These are phyloP conservation scores for Coluber constrictor DNA, from an alignment of 2,797 vertebrate species.

Conservation along the genomic window DNA sequence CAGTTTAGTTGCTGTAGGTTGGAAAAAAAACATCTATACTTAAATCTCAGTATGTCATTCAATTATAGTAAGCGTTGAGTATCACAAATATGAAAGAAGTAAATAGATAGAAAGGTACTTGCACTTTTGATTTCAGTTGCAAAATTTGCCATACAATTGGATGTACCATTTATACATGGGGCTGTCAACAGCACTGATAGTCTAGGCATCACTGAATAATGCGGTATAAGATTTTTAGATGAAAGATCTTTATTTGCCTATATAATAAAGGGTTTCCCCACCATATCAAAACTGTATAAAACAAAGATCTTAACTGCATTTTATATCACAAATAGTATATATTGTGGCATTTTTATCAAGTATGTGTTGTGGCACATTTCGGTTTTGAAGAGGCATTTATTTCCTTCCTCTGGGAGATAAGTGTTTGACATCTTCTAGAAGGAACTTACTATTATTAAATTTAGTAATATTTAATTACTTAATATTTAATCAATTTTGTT, in stretches of 20 bases:
- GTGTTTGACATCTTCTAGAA: background rate
- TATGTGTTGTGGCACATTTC: background rate
- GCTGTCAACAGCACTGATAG: background rate
- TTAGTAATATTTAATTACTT: too few relatives aligned
- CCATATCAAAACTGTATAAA: background rate
- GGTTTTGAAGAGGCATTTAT: background rate
- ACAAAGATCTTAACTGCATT: background rate
- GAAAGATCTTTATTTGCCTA: slow-evolving; percentile 9
- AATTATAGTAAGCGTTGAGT: background rate
- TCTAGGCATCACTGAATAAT: background rate
- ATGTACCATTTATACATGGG: background rate
- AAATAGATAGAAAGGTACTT: background rate
- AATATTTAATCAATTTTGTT: too few relatives aligned
- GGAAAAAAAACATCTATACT: background rate
- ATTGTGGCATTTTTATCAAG: background rate
- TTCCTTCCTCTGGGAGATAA: background rate
- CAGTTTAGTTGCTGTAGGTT: background rate
- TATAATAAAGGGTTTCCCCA: background rate
- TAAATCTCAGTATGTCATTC: background rate
- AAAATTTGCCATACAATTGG: background rate
- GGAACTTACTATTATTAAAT: background rate
- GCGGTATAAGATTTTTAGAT: background rate
- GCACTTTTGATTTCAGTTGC: background rate
- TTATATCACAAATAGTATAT: background rate
- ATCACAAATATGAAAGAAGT: background rate